A percentile compares a stretch with the other conserved stretches of the same genome.
phyloP scores from a whole-genome alignment of 92 coral and sea anemone genomes.

The Heteractis magnifica region DNA sequence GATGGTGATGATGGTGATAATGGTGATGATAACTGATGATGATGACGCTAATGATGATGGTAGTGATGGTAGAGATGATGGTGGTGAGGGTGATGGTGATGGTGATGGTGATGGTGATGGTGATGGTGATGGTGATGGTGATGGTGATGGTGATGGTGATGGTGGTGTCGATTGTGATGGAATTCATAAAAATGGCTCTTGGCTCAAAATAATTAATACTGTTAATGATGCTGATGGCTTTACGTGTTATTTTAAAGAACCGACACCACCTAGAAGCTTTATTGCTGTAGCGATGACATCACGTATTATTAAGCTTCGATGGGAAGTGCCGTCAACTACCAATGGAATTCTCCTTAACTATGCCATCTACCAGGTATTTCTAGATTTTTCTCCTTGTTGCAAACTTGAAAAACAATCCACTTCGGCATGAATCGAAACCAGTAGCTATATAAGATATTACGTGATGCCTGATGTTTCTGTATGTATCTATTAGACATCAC shows the following conservation, averaged over 20 bases:
- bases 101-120: not conserved
- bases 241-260: constrained; percentile 29
- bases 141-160: not conserved
- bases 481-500: not conserved
- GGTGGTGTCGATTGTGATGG: not conserved
- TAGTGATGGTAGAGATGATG: not conserved
- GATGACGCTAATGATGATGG: not conserved
- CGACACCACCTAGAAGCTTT: constrained; percentile 46
- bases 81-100: not conserved
- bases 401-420: not conserved
- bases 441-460: too few species aligned
- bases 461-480: not conserved
- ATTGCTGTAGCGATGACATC: constrained; percentile 9
- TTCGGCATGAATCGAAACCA: not conserved
- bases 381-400: not conserved
- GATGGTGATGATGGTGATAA: not conserved
- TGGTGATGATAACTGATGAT: not conserved
- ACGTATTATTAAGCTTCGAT: constrained; percentile 12
- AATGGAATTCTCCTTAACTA: constrained; percentile 23
- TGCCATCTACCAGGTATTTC: constrained; percentile 53
- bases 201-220: not conserved
- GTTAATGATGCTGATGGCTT: not conserved
- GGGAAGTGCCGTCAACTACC: constrained; percentile 45
- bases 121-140: not conserved
- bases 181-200: not conserved